phyloP scores from a whole-genome alignment of 2,797 vertebrate genomes.

The Epinephelus malabaricus region DNA sequence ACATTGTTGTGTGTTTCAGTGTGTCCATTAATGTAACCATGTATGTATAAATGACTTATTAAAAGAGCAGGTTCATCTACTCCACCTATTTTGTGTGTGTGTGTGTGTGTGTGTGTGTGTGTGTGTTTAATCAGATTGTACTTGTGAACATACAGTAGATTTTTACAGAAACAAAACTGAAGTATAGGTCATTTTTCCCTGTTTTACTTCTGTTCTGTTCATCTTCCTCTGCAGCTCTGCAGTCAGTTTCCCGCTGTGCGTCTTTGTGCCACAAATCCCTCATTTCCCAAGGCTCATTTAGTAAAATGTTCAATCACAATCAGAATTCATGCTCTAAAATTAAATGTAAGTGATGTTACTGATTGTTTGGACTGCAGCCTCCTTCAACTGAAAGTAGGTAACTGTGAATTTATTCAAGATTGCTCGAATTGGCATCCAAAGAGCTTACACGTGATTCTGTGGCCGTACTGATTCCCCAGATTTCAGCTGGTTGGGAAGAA shows the following conservation, averaged over 20 bases:
- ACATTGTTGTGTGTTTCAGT: conserved; percentile 25
- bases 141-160: background rate
- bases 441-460: too few species aligned
- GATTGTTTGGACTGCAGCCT: too few species aligned
- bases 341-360: too few species aligned
- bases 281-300: background rate
- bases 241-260: background rate
- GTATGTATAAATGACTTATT: conserved; percentile 41
- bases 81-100: background rate
- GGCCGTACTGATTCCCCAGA: too few species aligned
- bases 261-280: background rate
- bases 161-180: background rate
- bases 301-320: too few species aligned
- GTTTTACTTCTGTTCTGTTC: background rate
- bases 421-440: too few species aligned
- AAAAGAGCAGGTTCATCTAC: conserved; percentile 37
- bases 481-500: too few species aligned
- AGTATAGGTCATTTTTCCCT: background rate
- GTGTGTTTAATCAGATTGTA: background rate
- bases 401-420: too few species aligned
- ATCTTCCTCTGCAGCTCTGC: background rate
- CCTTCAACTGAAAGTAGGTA: too few species aligned
- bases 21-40: conserved; percentile 30
- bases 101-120: too few species aligned
- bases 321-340: too few species aligned